Percentiles rank a stretch among this genome's conserved stretches.
Conservation (phyloP, 2,113 vertebrate species). For the Mirza zaza region DNA sequence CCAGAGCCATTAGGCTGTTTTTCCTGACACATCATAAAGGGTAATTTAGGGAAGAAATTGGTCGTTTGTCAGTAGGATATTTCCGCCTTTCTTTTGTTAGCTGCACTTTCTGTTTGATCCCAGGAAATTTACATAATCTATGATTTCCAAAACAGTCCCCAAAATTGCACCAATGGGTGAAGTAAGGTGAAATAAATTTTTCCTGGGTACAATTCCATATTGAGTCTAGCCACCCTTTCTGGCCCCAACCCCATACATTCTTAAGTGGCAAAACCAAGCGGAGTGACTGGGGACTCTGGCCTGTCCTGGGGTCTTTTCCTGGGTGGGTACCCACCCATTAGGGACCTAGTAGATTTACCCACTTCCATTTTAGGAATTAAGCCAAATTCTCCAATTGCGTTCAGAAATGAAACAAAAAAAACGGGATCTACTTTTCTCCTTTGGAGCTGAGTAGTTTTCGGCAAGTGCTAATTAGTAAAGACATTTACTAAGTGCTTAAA, state of each 20-base stretch:
- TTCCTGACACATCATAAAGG: conserved; percentile 79
- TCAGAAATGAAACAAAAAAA: conserved; percentile 56
- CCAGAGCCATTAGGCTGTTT: conserved; percentile 74
- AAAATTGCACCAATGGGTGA: conserved; percentile 63
- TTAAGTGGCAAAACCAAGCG: not conserved
- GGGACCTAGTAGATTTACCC: not conserved
- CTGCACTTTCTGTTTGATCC: conserved; percentile 68
- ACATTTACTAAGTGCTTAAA: not conserved
- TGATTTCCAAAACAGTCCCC: conserved; percentile 69
- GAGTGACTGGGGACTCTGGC: not conserved
- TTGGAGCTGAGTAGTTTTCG: not conserved
- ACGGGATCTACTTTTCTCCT: not conserved
- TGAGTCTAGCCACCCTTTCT: not conserved
- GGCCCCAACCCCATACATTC: not conserved
- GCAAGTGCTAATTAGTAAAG: not conserved
- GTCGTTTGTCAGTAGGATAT: conserved; percentile 66
- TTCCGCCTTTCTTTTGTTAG: conserved; percentile 80
- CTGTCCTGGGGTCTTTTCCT: conserved; percentile 30
- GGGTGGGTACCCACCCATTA: not conserved
- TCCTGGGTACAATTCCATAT: conserved; percentile 42
- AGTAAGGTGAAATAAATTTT: conserved; percentile 65
- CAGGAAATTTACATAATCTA: conserved; percentile 73
- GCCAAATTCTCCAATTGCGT: conserved; percentile 13
- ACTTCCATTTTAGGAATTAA: not conserved
- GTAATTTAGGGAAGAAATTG: conserved; percentile 73